Percentiles rank a stretch among this genome's conserved stretches.
Evolutionary conservation across 2,113 vertebrate species (phyloP).

Genomic region (Oreocharis arfaki): DNA sequence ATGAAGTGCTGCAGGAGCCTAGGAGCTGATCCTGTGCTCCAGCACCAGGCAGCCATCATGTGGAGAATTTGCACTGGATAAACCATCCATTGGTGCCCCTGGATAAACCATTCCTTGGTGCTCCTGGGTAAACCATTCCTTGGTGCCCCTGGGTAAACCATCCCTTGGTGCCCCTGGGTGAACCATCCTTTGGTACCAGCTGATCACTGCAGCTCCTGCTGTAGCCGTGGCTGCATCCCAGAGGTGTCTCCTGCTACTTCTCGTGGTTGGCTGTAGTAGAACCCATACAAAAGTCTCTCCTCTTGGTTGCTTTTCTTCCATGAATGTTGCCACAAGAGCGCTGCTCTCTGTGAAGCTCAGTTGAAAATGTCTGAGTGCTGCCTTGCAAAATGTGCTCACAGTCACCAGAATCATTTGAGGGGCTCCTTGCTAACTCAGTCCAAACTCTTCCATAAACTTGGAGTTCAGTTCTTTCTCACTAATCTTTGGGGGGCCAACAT

Average conservation of each 20-base stretch:
- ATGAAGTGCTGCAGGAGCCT: background rate
- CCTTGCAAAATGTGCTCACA: background rate
- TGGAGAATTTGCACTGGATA: background rate
- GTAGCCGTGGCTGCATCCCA: background rate
- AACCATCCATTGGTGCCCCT: background rate
- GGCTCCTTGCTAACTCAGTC: background rate
- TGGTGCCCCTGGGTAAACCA: background rate
- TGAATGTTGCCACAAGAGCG: background rate
- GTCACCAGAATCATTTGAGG: background rate
- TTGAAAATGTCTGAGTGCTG: background rate
- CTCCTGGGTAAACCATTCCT: background rate
- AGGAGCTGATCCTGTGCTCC: background rate
- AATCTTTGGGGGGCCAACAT: background rate
- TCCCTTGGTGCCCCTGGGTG: background rate
- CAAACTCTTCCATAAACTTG: background rate
- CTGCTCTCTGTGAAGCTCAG: background rate
- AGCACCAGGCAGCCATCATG: background rate
- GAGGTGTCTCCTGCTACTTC: background rate
- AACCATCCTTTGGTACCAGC: background rate
- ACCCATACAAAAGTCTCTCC: background rate
- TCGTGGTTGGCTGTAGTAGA: fast-evolving
- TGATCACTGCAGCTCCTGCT: background rate
- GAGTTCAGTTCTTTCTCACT: background rate
- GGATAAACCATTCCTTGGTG: background rate
- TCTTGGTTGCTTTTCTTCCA: background rate